Base-by-base conservation (phyloP, 2,888 invertebrate genomes). In the Coecobrya sp. region DNA sequence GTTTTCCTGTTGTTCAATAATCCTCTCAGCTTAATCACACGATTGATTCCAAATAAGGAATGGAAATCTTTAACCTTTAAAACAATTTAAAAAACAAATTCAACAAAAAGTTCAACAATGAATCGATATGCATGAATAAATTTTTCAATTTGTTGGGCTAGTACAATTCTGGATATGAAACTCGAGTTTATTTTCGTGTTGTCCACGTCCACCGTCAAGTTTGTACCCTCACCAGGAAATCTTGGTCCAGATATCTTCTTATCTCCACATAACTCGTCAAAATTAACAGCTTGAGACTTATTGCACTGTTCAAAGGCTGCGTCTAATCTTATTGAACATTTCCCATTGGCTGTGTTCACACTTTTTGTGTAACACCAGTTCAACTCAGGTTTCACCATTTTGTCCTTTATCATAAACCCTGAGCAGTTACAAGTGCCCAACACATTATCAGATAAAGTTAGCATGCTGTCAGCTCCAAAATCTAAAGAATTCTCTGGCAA, bases 371-470 rank as follows among this genome's bases (percentile, higher is more conserved):
- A 76, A 16, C 68, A 73, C 86, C 86, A 68, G 22, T 73, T 86
- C 10, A 36, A 4, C 7, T 52, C 55, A 16, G 30, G 52, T n/a
- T 65, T 68, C 10, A 68, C 10, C 4, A n/a, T 13, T 45, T 36
- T 25, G 25, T 45, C 85, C 13, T 10, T 36, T 7, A 52, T n/a
- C 25, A 55, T 68, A 11, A 45, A 27, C 5, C 0, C 7, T 0
- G 92, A 84, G 42, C 92, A 92, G 45, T 88, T 89, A 27, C 89
- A 92, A 0, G 0, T 25, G 19, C 92, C 85, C 4, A 89, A 22
- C 25, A 92, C 70, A 81, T 92, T 92, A 13, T 85, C 89, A 4
- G 85, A 0, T 8, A 85, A 65, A 22, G n/a, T 19, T 0, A 91
- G 49, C 2, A 25, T 19, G 13, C 87, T 84, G 4, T 36, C 76